Evolutionary conservation across 1,140 invertebrate genomes (phyloP).

Genomic region (Sycobia sp.): DNA sequence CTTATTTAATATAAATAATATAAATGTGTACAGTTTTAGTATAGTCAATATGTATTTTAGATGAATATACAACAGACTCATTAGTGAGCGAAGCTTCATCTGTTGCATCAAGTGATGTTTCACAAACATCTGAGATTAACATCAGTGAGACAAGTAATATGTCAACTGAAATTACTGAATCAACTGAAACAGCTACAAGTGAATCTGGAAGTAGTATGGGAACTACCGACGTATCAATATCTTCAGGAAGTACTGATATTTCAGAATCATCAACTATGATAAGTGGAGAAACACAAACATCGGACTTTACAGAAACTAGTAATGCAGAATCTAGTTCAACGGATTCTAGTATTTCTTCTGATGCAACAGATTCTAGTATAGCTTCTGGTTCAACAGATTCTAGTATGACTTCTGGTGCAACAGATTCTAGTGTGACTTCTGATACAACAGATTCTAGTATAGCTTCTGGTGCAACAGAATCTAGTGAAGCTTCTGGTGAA

Average conservation of each 20-base stretch:
- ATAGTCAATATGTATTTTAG: slow-evolving; percentile 18
- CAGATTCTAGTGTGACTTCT: slow-evolving; percentile 13
- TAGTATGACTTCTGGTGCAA: slow-evolving; percentile 16
- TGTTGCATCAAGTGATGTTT: neutral
- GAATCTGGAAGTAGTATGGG: slow-evolving; percentile 10
- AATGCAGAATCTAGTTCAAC: slow-evolving; percentile 1
- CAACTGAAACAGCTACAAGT: neutral
- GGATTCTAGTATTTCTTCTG: neutral
- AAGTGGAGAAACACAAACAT: slow-evolving; percentile 5
- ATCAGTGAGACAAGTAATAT: slow-evolving; percentile 30
- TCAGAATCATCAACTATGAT: slow-evolving; percentile 10
- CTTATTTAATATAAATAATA: too few species aligned
- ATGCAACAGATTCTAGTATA: slow-evolving; percentile 24
- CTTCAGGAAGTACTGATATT: slow-evolving; percentile 17
- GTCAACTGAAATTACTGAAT: slow-evolving; percentile 29
- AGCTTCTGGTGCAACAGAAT: slow-evolving; percentile 18
- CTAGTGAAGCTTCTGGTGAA: slow-evolving; percentile 8
- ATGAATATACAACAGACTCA: neutral
- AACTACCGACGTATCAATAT: slow-evolving; percentile 29
- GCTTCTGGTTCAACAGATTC: slow-evolving; percentile 30
- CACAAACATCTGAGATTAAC: slow-evolving; percentile 32
- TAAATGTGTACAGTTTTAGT: too few species aligned
- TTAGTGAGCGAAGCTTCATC: slow-evolving; percentile 1
- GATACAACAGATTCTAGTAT: slow-evolving; percentile 21
- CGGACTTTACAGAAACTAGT: slow-evolving; percentile 2